Percentiles rank a stretch among this genome's conserved stretches.
Conservation (phyloP, 1,140 invertebrate species). For the Prorops nasuta region DNA sequence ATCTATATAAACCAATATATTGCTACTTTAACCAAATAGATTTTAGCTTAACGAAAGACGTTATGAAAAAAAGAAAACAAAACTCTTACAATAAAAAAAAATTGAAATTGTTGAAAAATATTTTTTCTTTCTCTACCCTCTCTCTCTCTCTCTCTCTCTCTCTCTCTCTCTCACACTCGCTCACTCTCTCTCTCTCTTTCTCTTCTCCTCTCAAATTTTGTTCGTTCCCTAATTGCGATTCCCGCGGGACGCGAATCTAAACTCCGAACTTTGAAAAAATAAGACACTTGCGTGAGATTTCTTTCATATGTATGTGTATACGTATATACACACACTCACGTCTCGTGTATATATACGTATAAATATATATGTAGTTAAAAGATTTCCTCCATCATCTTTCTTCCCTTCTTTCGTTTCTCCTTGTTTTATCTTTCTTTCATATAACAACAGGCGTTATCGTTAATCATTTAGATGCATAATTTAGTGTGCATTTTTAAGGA, state of each 20-base stretch:
- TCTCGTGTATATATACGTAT: constrained; percentile 21
- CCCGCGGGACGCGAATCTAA: neutral
- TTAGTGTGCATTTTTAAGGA: constrained; percentile 51
- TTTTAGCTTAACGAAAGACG: no score
- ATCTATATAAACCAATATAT: no score
- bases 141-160: neutral
- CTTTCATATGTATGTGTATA: constrained; percentile 34
- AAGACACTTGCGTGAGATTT: constrained; percentile 46
- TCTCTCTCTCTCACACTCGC: neutral
- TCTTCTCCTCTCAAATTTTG: no score
- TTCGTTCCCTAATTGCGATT: neutral
- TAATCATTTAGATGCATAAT: constrained; percentile 50
- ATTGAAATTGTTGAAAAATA: neutral
- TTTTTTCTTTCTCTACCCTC: neutral
- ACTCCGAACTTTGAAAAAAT: constrained; percentile 41
- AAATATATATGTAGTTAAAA: constrained; percentile 29
- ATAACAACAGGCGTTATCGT: constrained; percentile 34
- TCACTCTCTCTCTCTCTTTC: neutral
- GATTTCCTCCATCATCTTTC: neutral
- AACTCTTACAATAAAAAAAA: no score
- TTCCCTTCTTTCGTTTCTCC: constrained; percentile 1
- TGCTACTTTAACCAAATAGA: no score
- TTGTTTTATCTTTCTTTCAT: constrained; percentile 23
- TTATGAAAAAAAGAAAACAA: no score
- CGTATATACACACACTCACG: constrained; percentile 23